These are phyloP conservation scores for Aplidium turbinatum DNA, from an alignment of 23 tunicate genomes.

Conservation along the genomic window DNA sequence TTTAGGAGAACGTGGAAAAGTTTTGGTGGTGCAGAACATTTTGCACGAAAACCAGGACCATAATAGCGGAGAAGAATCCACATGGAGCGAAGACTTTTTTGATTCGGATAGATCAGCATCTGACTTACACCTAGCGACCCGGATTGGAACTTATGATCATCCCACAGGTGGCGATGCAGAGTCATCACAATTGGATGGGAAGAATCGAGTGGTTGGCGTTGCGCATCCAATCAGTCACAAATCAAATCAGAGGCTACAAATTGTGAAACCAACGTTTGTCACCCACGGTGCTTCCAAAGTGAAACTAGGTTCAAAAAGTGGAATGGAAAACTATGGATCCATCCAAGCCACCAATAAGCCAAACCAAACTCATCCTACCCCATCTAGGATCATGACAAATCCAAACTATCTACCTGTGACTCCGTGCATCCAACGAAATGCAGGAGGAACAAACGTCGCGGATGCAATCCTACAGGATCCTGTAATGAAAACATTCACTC, in stretches of 20 bases:
- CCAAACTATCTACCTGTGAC: conserved; percentile 41
- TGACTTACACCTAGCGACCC: neutral
- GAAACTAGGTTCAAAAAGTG: neutral
- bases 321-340: conserved; percentile 23
- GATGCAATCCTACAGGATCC: neutral
- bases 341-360: neutral
- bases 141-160: neutral
- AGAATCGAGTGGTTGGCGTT: conserved; percentile 39
- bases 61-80: conserved; percentile 6
- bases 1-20: neutral
- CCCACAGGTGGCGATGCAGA: conserved; percentile 15
- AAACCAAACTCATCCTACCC: neutral
- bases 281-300: conserved; percentile 5
- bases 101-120: no score
- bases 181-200: conserved; percentile 21
- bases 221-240: conserved; percentile 37
- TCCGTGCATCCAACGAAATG: neutral
- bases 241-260: conserved; percentile 22
- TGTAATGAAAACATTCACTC: neutral
- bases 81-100: conserved; percentile 57
- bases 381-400: conserved; percentile 33
- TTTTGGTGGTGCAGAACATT: neutral
- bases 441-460: neutral
- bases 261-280: conserved; percentile 42
- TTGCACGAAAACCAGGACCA: neutral